Evolutionary conservation across 2,888 invertebrate species (phyloP).

Genomic region (Leucophenga montana): DNA sequence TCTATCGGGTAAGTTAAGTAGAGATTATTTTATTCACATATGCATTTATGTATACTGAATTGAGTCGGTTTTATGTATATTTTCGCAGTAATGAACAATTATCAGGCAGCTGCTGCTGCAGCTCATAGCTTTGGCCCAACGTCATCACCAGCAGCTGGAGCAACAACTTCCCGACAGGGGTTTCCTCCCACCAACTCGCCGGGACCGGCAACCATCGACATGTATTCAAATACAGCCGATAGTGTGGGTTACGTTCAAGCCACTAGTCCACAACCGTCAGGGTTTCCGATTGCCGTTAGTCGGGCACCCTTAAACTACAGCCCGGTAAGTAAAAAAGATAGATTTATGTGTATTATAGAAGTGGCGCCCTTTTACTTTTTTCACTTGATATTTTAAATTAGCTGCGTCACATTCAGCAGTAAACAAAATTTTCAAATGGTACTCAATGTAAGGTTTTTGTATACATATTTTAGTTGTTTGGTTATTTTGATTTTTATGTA

Average conservation of each 20-base stretch:
- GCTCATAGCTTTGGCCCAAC: slow-evolving; percentile 87
- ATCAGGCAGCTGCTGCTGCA: slow-evolving; percentile 87
- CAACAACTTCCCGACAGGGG: slow-evolving; percentile 80
- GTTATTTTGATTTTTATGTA: not conserved
- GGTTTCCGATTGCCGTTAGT: slow-evolving; percentile 95
- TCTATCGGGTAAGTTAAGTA: slow-evolving; percentile 85
- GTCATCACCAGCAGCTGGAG: slow-evolving; percentile 85
- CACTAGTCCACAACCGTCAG: slow-evolving; percentile 96
- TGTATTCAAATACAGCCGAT: slow-evolving; percentile 89
- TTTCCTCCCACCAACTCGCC: slow-evolving; percentile 95
- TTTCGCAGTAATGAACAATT: slow-evolving; percentile 93
- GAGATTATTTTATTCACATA: not conserved
- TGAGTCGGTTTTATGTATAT: slow-evolving; percentile 50
- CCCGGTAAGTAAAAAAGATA: slow-evolving; percentile 80
- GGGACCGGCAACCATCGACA: slow-evolving; percentile 92
- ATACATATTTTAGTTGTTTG: not conserved
- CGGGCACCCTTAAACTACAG: slow-evolving; percentile 94
- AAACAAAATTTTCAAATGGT: not conserved
- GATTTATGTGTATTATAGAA: slow-evolving; percentile 10
- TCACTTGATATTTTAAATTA: not conserved
- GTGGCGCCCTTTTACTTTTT: not conserved
- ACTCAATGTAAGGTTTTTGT: not conserved
- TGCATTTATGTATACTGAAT: not conserved
- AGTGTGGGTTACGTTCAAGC: slow-evolving; percentile 96
- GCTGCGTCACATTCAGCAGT: not conserved